Evolutionary conservation across 2,888 invertebrate species (phyloP).

Genomic region (Melanophora roralis): DNA sequence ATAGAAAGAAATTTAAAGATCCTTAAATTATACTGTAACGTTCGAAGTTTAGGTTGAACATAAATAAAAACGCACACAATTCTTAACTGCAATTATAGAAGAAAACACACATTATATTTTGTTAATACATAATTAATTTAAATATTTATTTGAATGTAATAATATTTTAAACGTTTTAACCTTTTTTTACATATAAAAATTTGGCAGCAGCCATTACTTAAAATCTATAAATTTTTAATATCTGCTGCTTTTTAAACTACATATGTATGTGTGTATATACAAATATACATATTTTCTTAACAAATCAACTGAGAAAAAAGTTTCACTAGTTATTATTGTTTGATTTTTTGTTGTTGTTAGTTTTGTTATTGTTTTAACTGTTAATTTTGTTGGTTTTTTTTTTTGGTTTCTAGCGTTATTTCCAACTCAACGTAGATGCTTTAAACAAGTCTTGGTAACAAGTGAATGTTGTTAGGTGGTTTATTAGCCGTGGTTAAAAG

Average conservation of each 20-base stretch:
- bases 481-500: conserved; percentile 54
- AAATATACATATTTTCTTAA: background rate
- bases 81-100: conserved; percentile 42
- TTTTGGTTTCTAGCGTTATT: conserved; percentile 32
- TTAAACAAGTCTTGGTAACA: conserved; percentile 52
- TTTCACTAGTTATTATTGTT: no score
- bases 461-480: conserved; percentile 55
- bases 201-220: conserved; percentile 7
- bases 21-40: conserved; percentile 56
- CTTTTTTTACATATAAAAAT: conserved; percentile 12
- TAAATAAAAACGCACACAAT: conserved; percentile 46
- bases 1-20: conserved; percentile 13
- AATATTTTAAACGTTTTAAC: conserved; percentile 8
- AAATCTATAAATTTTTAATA: background rate
- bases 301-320: background rate
- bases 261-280: no score
- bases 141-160: background rate
- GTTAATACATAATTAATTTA: background rate
- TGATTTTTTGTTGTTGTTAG: conserved; percentile 1
- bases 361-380: conserved; percentile 8
- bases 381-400: conserved; percentile 14
- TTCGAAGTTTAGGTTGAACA: conserved; percentile 53
- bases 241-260: no score
- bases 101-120: background rate
- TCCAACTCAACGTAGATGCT: conserved; percentile 39